Evolutionary conservation across 2,888 invertebrate genomes (phyloP), one percentile per base, ranked within the genome.

Genomic region (Glomeris marginata): DNA sequence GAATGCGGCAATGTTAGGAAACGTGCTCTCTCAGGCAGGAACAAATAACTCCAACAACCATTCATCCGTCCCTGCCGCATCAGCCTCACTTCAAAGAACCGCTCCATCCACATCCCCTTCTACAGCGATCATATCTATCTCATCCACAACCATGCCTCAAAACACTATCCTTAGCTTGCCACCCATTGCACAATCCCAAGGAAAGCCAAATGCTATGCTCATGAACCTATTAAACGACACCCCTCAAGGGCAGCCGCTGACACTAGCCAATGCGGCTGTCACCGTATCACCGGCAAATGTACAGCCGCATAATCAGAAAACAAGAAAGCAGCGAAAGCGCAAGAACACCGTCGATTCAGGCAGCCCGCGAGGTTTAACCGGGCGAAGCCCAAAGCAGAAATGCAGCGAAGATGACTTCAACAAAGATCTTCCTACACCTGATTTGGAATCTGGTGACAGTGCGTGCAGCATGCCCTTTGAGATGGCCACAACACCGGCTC

Each of bases 371-470:
- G 52, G 55, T 45, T 50, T 56, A 8, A 54, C 54, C 0, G 65
- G 64, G 2, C 60, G 63, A 48, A 65, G 65, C 55, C 66, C 67
- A 1, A 67, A 66, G 52, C 60, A 64, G 42, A 60, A 63, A 55
- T 36, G 60, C 45, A 58, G 58, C 47, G 60, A 60, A 38, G 61
- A 60, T 36, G 60, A 60, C 48, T 46, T 52, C 22, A 44, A 47
- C 20, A 51, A 56, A 22, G 58, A 58, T 46, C 40, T 56, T 20
- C 52, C 55, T 4, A 56, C 52, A 2, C 54, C 56, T 15, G 56
- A 57, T 45, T 48, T 43, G 15, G 58, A 58, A 38, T 52, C 51
- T 16, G 50, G 45, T 38, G 58, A 57, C 16, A 55, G 52, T 43
- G 15, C 40, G 28, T 13, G 28, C 8, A 28, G 28, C 28, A 28